These are phyloP conservation scores for Mactromeris polynyma DNA, from an alignment of 2,888 invertebrate genomes.

Conservation along the genomic window DNA sequence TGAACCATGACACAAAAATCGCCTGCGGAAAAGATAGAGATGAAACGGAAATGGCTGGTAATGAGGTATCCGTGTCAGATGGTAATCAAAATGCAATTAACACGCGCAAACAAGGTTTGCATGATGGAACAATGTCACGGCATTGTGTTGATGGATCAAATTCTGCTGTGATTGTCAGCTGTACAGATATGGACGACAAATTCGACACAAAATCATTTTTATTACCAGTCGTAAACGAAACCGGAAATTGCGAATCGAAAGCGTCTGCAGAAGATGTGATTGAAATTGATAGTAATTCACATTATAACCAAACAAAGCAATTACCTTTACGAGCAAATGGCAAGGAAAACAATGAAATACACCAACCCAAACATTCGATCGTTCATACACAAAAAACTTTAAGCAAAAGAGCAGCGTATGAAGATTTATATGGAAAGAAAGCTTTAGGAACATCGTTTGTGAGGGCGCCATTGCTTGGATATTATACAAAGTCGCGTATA, in stretches of 20 bases:
- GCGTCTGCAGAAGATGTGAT: slow-evolving; percentile 9
- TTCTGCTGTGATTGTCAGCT: not conserved
- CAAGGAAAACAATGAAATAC: slow-evolving; percentile 33
- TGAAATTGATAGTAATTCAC: slow-evolving; percentile 3
- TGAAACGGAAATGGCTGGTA: slow-evolving; percentile 1
- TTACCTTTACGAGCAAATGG: slow-evolving; percentile 48
- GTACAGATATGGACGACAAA: slow-evolving; percentile 20
- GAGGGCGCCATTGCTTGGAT: not conserved
- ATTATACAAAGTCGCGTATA: not conserved
- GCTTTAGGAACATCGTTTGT: not conserved
- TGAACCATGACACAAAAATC: not conserved
- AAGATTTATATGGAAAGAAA: slow-evolving; percentile 19
- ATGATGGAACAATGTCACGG: not conserved
- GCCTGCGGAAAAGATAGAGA: not conserved
- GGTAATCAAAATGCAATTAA: slow-evolving; percentile 26
- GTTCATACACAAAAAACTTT: slow-evolving; percentile 26
- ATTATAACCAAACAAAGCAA: slow-evolving; percentile 24
- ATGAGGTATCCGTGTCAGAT: slow-evolving; percentile 27
- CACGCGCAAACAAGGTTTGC: slow-evolving; percentile 8
- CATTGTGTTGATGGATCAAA: slow-evolving; percentile 18
- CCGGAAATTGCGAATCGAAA: slow-evolving; percentile 52
- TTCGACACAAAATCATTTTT: slow-evolving; percentile 38
- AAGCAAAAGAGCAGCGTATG: slow-evolving; percentile 18
- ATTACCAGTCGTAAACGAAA: slow-evolving; percentile 38
- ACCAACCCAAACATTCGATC: slow-evolving; percentile 20